Base-by-base conservation (phyloP, 2,113 vertebrate species). In the Fukomys damarensis region DNA sequence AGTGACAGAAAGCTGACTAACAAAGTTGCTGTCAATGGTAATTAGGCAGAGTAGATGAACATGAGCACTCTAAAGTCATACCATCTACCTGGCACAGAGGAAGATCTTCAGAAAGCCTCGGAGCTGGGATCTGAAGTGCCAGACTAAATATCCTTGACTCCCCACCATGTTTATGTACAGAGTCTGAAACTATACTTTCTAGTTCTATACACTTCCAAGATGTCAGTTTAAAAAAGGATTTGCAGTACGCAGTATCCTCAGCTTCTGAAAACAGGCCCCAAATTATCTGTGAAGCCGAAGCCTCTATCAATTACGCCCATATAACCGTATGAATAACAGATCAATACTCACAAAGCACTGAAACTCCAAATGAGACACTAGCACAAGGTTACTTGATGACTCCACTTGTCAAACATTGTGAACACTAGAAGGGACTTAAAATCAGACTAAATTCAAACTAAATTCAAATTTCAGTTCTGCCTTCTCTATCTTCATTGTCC, bases 341-440 rank as follows among this genome's bases (percentile, higher is more conserved):
- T 97, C 52, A 72, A 28, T 56, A 30, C 63, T 43, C 5, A 35
- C 58, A 88, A 86, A n/a, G 30, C 16, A 26, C 28, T 65, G 24
- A 52, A n/a, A n/a, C n/a, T n/a, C 46, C 92, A 96, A 96, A 85
- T 66, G 17, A 59, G 32, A 83, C 65, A 84, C 61, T 2, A 94
- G 41, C 70, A 95, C 77, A 89, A 65, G 52, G 68, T n/a, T 28
- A 41, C 26, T 76, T 81, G 22, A 79, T 86, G 8, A 24, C 24
- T 91, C 22, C 30, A 70, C 22, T 72, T 56, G 22, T 72, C 72
- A 22, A 94, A 65, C 49, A 86, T 8, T n/a, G 16, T 89, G 61
- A 91, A 14, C 89, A 79, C 56, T 41, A 92, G n/a, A 83, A 90
- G 13, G 28, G 28, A 84, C 52, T 26, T 35, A 68, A 95, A 54